Base-by-base conservation (phyloP, 2,888 invertebrate genomes). In the Zaprionus obscuricornis region DNA sequence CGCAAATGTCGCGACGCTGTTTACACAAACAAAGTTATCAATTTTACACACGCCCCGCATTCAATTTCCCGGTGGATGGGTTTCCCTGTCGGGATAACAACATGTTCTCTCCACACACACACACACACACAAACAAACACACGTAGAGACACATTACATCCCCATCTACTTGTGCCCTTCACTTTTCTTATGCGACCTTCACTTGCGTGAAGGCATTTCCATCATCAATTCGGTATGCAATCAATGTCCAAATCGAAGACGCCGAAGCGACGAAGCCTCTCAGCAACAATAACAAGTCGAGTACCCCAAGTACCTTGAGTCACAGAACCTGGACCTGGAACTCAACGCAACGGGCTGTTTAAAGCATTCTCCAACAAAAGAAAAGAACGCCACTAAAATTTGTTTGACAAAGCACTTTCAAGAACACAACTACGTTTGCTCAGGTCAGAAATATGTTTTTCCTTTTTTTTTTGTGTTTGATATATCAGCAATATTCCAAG, bases 181-280 rank as follows among this genome's bases (percentile, higher is more conserved):
- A 14, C 5, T 17, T 27, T 13, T 1, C 14, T n/a, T 3, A 27
- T 17, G 3, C 10, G 27, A 2, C 4, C 2, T 2, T 7, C 10
- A 2, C 52, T 16, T 17, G 51, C 33, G 26, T 67, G 64, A 55
- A 62, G 63, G 74, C 43, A 66, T 68, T 79, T 71, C 62, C 81
- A 82, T 84, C 82, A 85, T 84, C 82, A 85, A 86, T 85, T 87
- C 82, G 65, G 77, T 86, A 88, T 85, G 87, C 87, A 87, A 88
- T 86, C 88, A 87, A 75, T 86, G 84, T 87, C 77, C 78, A 83
- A 88, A 85, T 77, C 78, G 77, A 73, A 76, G 77, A 66, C 64
- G 64, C 68, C n/a, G 40, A 43, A 75, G 74, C 75, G 67, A 26
- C 49, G 70, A 68, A 84, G 64, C 72, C 74, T 60, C 71, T 62